Conservation (phyloP, 1,140 invertebrate species). For the Neelides sp. region DNA sequence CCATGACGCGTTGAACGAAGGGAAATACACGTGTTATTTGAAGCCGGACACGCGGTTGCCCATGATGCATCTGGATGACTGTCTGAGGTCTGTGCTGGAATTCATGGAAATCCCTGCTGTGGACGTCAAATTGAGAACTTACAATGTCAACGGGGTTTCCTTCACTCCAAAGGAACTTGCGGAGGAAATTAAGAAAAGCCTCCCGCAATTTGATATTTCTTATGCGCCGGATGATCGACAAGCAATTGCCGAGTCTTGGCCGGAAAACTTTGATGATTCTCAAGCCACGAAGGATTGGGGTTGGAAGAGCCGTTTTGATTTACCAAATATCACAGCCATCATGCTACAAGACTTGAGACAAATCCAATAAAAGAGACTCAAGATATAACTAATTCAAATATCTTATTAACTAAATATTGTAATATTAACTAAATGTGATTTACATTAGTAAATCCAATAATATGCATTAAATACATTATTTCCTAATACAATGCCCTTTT, state of each 20-base stretch:
- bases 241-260: conserved; percentile 72
- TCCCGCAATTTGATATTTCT: conserved; percentile 62
- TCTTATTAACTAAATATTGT: too few species aligned
- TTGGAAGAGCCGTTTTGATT: conserved; percentile 43
- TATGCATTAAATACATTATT: too few species aligned
- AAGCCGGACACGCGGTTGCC: conserved; percentile 66
- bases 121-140: conserved; percentile 57
- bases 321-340: too few species aligned
- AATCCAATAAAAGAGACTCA: too few species aligned
- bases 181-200: conserved; percentile 50
- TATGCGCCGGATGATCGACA: conserved; percentile 52
- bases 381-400: too few species aligned
- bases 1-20: conserved; percentile 65
- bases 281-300: conserved; percentile 74
- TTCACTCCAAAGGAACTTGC: conserved; percentile 78
- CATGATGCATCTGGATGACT: conserved; percentile 89
- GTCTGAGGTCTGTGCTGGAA: conserved; percentile 55
- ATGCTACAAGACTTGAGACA: too few species aligned
- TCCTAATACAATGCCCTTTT: too few species aligned
- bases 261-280: conserved; percentile 75
- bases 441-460: too few species aligned
- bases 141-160: conserved; percentile 84
- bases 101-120: conserved; percentile 61
- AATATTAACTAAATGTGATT: too few species aligned
- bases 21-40: conserved; percentile 66